Conservation (phyloP, 2,888 invertebrate species). For the Spilosoma lubricipeda region DNA sequence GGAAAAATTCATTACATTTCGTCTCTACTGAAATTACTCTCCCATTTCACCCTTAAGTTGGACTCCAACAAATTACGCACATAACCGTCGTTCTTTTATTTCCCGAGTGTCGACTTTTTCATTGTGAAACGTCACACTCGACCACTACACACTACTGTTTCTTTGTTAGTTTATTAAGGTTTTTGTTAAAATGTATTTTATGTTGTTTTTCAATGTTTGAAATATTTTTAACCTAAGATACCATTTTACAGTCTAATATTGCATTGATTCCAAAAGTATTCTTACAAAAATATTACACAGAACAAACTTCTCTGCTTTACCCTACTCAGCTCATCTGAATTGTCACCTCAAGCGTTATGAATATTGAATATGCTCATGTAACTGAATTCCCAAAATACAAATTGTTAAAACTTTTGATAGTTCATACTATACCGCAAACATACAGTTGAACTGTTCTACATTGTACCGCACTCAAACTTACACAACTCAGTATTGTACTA, state of each 20-base stretch:
- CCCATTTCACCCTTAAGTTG: neutral
- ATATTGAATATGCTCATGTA: neutral
- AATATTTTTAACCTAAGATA: neutral
- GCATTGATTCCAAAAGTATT: neutral
- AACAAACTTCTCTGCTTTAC: neutral
- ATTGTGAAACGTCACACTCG: neutral
- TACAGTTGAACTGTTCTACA: slow-evolving; percentile 7
- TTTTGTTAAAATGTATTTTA: neutral
- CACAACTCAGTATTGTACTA: slow-evolving; percentile 10
- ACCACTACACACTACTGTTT: neutral
- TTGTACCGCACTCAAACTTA: slow-evolving; percentile 9
- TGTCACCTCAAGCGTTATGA: neutral
- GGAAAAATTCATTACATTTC: neutral
- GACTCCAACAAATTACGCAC: neutral
- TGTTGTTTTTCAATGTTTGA: too few species aligned
- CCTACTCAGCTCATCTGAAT: neutral
- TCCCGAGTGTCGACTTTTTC: neutral
- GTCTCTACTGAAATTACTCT: neutral
- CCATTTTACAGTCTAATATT: neutral
- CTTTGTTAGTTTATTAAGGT: neutral
- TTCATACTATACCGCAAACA: neutral
- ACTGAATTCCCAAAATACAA: slow-evolving; percentile 4
- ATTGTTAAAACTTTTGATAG: slow-evolving; percentile 11
- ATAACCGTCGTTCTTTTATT: neutral
- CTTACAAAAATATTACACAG: neutral